Conservation (phyloP, 2,797 vertebrate species). For the Knipowitschia caucasica region DNA sequence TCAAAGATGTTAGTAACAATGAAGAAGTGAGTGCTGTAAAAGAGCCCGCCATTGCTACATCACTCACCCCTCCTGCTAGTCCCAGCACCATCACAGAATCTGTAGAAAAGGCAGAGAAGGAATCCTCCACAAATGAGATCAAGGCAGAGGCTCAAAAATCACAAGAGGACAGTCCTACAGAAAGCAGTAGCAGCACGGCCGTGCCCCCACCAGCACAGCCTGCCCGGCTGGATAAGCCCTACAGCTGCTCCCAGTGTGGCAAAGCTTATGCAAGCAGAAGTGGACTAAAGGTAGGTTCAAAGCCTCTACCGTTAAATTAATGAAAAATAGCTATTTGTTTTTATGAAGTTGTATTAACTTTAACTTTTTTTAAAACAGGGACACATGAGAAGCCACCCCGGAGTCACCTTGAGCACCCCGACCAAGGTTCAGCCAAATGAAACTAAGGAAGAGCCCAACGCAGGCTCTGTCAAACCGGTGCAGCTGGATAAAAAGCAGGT, state of each 20-base stretch:
- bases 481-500: slow-evolving; percentile 55
- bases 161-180: slow-evolving; percentile 39
- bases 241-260: slow-evolving; percentile 80
- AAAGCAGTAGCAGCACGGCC: slow-evolving; percentile 21
- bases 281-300: slow-evolving; percentile 76
- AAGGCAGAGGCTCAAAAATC: slow-evolving; percentile 39
- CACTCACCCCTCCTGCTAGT: slow-evolving; percentile 60
- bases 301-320: not conserved
- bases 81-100: slow-evolving; percentile 34
- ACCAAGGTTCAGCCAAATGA: slow-evolving; percentile 66
- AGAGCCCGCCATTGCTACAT: slow-evolving; percentile 29
- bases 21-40: slow-evolving; percentile 31
- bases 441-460: slow-evolving; percentile 54
- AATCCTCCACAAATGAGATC: slow-evolving; percentile 25
- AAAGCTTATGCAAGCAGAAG: slow-evolving; percentile 83
- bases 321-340: no score
- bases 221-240: slow-evolving; percentile 77
- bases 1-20: slow-evolving; percentile 11
- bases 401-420: slow-evolving; percentile 54
- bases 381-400: slow-evolving; percentile 79
- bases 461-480: slow-evolving; percentile 38
- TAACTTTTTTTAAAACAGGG: slow-evolving; percentile 68
- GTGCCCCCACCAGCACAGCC: slow-evolving; percentile 47
- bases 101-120: slow-evolving; percentile 39
- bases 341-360: slow-evolving; percentile 13